Conservation (phyloP, 2,888 invertebrate genomes). For the Acleris literana region DNA sequence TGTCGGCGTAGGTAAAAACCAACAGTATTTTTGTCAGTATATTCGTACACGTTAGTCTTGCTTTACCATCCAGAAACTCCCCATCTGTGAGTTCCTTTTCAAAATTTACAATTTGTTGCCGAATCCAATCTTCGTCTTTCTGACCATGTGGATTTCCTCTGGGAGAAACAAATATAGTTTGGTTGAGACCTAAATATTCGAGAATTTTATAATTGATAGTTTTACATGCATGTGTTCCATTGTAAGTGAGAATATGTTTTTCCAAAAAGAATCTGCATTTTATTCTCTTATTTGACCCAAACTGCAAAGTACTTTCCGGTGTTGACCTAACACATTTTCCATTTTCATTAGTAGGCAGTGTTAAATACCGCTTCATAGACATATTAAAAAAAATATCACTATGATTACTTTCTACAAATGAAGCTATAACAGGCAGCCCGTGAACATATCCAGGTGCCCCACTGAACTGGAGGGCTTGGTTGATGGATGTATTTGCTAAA, state of each 20-base stretch:
- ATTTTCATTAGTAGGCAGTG: constrained; percentile 63
- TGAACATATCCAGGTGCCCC: constrained; percentile 90
- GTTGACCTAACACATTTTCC: constrained; percentile 68
- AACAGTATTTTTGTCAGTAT: constrained; percentile 59
- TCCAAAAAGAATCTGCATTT: constrained; percentile 66
- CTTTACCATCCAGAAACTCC: constrained; percentile 49
- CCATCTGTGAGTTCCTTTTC: constrained; percentile 54
- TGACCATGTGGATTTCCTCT: constrained; percentile 63
- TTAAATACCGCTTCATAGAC: constrained; percentile 43
- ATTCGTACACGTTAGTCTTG: constrained; percentile 63
- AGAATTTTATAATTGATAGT: constrained; percentile 58
- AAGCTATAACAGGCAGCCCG: constrained; percentile 85
- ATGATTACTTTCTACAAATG: constrained; percentile 58
- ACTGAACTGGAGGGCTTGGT: constrained; percentile 74
- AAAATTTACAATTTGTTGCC: constrained; percentile 43
- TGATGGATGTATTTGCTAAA: constrained; percentile 57
- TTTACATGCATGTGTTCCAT: constrained; percentile 56
- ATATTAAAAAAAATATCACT: constrained; percentile 61
- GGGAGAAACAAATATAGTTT: constrained; percentile 58
- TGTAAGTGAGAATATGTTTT: constrained; percentile 42
- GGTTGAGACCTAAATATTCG: constrained; percentile 48
- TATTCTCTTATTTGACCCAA: constrained; percentile 75
- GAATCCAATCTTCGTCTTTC: constrained; percentile 62
- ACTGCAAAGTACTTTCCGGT: constrained; percentile 64
- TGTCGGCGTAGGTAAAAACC: constrained; percentile 57